Conservation (phyloP, 2,888 invertebrate genomes). For the Chalcosyrphus nemorum region DNA sequence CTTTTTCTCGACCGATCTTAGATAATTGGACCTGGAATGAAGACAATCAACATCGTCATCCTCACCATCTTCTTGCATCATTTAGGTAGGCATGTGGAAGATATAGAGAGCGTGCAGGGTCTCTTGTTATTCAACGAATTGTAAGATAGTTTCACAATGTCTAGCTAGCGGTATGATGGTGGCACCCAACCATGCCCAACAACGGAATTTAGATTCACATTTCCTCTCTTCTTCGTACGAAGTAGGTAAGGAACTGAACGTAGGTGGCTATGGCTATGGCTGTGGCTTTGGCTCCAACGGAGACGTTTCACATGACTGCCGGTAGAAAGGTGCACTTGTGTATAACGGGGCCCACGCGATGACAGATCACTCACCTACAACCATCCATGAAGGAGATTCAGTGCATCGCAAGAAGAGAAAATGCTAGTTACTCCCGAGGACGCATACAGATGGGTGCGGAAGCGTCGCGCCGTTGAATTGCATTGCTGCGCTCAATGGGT, state of each 20-base stretch:
- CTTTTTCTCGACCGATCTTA: constrained; percentile 20
- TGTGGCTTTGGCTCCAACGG: constrained; percentile 4
- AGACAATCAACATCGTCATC: constrained; percentile 6
- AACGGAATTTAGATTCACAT: constrained; percentile 12
- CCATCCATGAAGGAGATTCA: background rate
- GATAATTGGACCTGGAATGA: constrained; percentile 46
- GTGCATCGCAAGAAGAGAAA: background rate
- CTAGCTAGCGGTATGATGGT: constrained; percentile 19
- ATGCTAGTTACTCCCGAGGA: background rate
- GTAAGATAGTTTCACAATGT: constrained; percentile 47
- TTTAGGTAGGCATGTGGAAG: background rate
- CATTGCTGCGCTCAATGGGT: constrained; percentile 50
- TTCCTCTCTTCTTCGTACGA: constrained; percentile 7
- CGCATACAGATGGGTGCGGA: constrained; percentile 30
- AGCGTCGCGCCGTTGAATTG: constrained; percentile 41
- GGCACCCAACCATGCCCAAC: constrained; percentile 53
- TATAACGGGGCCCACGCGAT: constrained; percentile 58
- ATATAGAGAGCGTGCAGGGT: background rate
- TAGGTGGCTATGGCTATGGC: constrained; percentile 37
- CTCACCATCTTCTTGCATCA: constrained; percentile 42
- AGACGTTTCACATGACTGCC: constrained; percentile 56
- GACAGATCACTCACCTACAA: constrained; percentile 59
- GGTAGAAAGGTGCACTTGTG: constrained; percentile 40
- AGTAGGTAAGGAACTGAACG: background rate
- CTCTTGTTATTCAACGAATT: constrained; percentile 22